Conservation (phyloP, 2,113 vertebrate species). For the Rhynchopsitta pachyrhyncha region DNA sequence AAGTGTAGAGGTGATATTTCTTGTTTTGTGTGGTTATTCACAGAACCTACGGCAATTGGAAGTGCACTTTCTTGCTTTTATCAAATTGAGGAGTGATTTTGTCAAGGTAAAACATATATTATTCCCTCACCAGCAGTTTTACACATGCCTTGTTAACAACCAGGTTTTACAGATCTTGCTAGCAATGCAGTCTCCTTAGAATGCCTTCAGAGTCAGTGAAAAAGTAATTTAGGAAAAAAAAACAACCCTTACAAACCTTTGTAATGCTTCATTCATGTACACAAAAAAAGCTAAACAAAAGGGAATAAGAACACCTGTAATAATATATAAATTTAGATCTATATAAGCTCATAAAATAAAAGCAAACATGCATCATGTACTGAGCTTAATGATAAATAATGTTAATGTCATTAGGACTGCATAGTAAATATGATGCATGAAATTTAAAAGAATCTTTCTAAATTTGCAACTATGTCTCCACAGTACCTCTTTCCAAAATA, state of each 20-base stretch:
- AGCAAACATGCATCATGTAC: not conserved
- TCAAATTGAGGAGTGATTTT: not conserved
- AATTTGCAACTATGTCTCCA: not conserved
- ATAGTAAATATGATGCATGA: not conserved
- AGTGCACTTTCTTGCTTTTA: not conserved
- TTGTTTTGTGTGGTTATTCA: not conserved
- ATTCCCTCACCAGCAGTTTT: not conserved
- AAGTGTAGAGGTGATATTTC: not conserved
- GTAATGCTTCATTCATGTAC: not conserved
- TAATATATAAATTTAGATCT: not conserved
- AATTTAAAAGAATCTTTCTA: not conserved
- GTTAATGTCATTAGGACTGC: not conserved
- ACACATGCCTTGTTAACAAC: not conserved
- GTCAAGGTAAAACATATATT: not conserved
- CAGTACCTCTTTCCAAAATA: not conserved
- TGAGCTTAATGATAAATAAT: not conserved
- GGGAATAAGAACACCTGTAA: not conserved
- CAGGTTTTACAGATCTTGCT: not conserved
- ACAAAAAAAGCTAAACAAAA: not conserved
- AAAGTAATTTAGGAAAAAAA: not conserved
- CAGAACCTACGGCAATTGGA: not conserved
- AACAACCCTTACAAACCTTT: not conserved
- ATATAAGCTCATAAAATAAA: not conserved
- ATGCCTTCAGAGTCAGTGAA: not conserved
- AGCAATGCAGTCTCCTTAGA: not conserved